Base-by-base conservation (phyloP, 2,797 vertebrate species). In the Mergus octosetaceus region DNA sequence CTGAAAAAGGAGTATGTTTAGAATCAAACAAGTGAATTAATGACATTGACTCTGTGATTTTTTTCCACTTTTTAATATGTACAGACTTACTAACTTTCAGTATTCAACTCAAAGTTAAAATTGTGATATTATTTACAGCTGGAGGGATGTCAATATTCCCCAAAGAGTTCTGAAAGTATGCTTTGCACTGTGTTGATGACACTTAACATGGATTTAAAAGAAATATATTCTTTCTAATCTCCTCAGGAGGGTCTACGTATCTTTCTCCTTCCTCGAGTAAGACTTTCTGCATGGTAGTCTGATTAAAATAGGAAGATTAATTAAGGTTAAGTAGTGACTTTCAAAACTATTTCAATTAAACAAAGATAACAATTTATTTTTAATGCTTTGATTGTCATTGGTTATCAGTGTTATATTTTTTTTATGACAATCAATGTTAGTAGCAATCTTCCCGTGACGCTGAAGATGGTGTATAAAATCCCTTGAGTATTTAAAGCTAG, bases 31-130 rank as follows among this genome's bases (percentile, higher is more conserved):
- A 41, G 7, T 76, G 18, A 69, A 54, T 49, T 64, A n/a, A 54
- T 25, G 49, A 51, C 49, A 51, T 4, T 51, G 78, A 74, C 47
- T 58, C 83, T 77, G 9, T 69, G 16, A 79, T 34, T 47, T 86
- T 47, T 49, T 85, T 56, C 71, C 20, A 4, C 38, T 94, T 24
- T 34, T 77, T 77, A 85, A 68, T 2, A 9, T 5, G 15, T 75
- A 22, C 13, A 62, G 47, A 20, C 54, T 94, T 89, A 51, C 36
- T 80, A 82, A 65, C 21, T 76, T 75, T 19, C 68, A 25, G 36
- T 56, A 77, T 94, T 94, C 25, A 90, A 70, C 49, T 93, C 86
- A 82, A 85, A 51, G 85, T 93, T 96, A 95, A 93, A 93, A 88
- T 87, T 51, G 16, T 84, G 60, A 92, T 12, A 27, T 86, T 64